Evolutionary conservation across 2,888 invertebrate genomes (phyloP), one percentile per base, ranked within the genome.

Genomic region (Gari tellinella): DNA sequence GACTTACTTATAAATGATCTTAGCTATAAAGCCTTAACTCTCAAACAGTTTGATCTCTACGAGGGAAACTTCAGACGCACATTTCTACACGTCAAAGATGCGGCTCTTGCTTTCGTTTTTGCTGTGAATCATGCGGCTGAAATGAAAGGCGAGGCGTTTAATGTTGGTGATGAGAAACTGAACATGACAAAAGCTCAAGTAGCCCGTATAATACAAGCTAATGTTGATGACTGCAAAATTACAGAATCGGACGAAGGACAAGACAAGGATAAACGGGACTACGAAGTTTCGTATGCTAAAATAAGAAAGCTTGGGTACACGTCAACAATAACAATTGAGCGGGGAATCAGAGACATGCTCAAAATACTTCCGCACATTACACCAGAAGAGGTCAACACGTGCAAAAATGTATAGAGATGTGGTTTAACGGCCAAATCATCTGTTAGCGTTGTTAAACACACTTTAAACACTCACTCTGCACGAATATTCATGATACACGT

Each of bases 201-300:
- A 5, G 91, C 91, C 2, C 75, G 69, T 43, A 69, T 82, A 8
- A 92, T 92, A 52, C 86, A 89, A 72, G 70, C 75, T 10, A 70
- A 82, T 8, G 85, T 92, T 4, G 86, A 89, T 2, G 79, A 75
- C 2, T 90, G 90, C 64, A 75, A 74, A 3, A 89, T 91, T 23
- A 83, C 81, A 7, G 82, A 83, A 46, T 87, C 88, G 5, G 78
- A 77, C 23, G 67, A 80, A 0, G 91, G 91, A 0, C 88, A 89
- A 55, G 92, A 92, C 70, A 88, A 87, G 66, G 92, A 92, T 68
- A 91, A 91, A 69, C 60, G 92, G n/a, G 89, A 92, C 74, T 92
- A 92, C 63, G 90, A 89, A 60, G 91, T 92, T 4, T 91, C 90
- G 0, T 92, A 91, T 69, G 82, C 81, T 19, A 89, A 89, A 57